Percentiles rank a stretch among this genome's conserved stretches.
Conservation (phyloP, 2,113 vertebrate species). For the human (Homo sapiens) region DNA sequence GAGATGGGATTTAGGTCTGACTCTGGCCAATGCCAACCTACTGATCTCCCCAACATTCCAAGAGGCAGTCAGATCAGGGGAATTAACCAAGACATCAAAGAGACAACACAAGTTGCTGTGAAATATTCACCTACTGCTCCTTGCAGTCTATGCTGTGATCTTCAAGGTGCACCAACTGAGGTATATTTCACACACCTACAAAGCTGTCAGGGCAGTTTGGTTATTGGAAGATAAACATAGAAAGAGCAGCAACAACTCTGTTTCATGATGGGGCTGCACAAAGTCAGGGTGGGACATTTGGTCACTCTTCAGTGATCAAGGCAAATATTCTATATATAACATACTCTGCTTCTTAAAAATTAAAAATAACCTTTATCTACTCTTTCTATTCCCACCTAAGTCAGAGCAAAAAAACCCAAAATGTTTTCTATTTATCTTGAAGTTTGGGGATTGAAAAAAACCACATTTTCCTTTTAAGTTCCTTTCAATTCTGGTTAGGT, state of each 20-base stretch:
- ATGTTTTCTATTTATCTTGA: background rate
- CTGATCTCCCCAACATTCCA: background rate
- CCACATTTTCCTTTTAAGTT: background rate
- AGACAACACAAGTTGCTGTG: background rate
- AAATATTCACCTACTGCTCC: background rate
- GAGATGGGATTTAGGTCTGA: background rate
- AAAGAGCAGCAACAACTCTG: background rate
- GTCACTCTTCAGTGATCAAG: background rate
- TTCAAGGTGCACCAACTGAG: background rate
- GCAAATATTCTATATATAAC: background rate
- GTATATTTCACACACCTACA: too few relatives aligned
- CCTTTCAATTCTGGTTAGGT: background rate
- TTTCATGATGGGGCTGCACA: background rate
- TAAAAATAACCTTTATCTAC: background rate
- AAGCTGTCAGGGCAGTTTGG: background rate
- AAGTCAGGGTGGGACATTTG: background rate
- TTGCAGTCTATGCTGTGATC: background rate
- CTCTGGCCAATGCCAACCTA: background rate
- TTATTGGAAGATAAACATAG: background rate
- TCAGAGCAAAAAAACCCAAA: background rate
- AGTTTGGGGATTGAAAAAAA: background rate
- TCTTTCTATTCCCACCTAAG: background rate
- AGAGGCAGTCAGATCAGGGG: background rate
- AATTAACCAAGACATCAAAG: background rate
- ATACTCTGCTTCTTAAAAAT: background rate